Base-by-base conservation (phyloP, 2,888 invertebrate genomes). In the Xestia xanthographa region DNA sequence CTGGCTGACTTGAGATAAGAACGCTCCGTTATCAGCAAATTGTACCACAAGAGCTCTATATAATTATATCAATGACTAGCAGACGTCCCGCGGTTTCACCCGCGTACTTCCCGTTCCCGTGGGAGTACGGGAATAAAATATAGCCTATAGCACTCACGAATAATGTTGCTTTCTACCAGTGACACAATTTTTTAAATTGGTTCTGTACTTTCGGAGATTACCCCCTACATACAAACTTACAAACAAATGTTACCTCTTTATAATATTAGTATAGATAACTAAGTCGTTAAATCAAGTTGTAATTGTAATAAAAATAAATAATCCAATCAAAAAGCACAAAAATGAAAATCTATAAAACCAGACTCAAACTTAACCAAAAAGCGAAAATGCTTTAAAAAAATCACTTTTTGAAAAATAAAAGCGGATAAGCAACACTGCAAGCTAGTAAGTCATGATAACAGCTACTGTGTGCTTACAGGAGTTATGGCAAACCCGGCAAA, bases 401-500 rank as follows among this genome's bases (percentile, higher is more conserved):
- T n/a, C 29, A 34, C 17, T 29, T 14, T 63, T n/a, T 17, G 8
- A 3, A n/a, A 17, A 14, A 22, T 17, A 17, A 72, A 53, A 43
- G 2, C 17, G n/a, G 1, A 50, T 45, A 14, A 50, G 9, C 41
- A 72, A 72, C 41, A 29, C 5, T 17, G 5, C 72, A 43, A 41
- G 41, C 41, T 9, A 43, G 72, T n/a, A 45, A n/a, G 11, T 38
- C 20, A 17, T 48, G n/a, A 58, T 41, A 69, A 43, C 26, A 69
- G 12, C 26, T 43, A 26, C 70, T n/a, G 58, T 79, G n/a, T 48
- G 62, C 22, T 41, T 14, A 70, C 48, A 26, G 22, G 29, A 77
- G 34, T 73, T 73, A 82, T 71, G 34, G 60, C 60, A 70, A 80
- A 76, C 66, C 56, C 66, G 34, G 60, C 60, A 70, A 80, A 76